phyloP scores from a whole-genome alignment of 2,797 vertebrate genomes.

The Typhlichthys eigenmanni region DNA sequence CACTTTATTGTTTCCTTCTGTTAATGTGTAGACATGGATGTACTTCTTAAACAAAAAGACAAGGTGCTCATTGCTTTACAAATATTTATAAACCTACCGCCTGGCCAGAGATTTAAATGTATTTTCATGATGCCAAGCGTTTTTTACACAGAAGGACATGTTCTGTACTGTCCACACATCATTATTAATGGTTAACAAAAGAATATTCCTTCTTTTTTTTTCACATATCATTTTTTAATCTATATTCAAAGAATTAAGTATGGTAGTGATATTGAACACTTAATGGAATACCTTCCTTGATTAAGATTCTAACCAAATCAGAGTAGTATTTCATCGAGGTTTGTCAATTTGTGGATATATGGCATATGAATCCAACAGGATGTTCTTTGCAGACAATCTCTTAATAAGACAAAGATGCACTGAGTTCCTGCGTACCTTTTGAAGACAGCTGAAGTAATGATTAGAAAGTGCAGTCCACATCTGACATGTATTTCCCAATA shows the following conservation, averaged over 20 bases:
- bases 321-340: constrained; percentile 35
- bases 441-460: constrained; percentile 68
- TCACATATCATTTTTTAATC: too few relatives aligned
- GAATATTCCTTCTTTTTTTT: too few relatives aligned
- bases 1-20: constrained; percentile 54
- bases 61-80: constrained; percentile 31
- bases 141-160: too few relatives aligned
- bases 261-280: too few relatives aligned
- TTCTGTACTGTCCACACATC: too few relatives aligned
- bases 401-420: constrained; percentile 61
- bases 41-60: constrained; percentile 44
- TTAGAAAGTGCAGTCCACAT: constrained; percentile 74
- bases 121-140: too few relatives aligned
- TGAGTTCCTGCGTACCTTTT: constrained; percentile 49
- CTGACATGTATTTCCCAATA: constrained; percentile 76
- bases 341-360: constrained; percentile 36
- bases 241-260: too few relatives aligned
- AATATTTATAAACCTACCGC: too few relatives aligned
- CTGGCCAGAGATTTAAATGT: too few relatives aligned
- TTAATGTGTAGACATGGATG: constrained; percentile 32
- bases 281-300: constrained; percentile 13
- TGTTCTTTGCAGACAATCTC: constrained; percentile 55
- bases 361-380: constrained; percentile 33
- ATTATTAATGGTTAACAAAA: too few relatives aligned
- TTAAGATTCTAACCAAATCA: constrained; percentile 29